Evolutionary conservation across 2,888 invertebrate genomes (phyloP).

Genomic region (Prenolepis imparis): DNA sequence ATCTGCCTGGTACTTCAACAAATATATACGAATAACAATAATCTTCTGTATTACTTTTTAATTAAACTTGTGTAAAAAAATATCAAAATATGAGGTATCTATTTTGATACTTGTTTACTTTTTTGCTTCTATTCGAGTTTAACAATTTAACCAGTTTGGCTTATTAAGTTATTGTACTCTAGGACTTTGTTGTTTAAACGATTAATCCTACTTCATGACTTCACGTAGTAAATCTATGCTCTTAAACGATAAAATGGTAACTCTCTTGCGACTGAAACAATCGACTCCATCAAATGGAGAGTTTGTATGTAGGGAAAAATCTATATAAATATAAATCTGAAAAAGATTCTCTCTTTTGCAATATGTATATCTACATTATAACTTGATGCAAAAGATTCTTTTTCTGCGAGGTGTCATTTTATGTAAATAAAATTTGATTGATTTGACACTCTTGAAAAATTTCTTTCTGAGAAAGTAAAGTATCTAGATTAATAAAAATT

Average conservation of each 20-base stretch:
- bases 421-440: neutral
- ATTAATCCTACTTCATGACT: neutral
- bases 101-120: neutral
- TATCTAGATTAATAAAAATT: slow-evolving; percentile 12
- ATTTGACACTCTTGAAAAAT: neutral
- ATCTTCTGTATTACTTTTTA: neutral
- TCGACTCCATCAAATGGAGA: neutral
- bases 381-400: neutral
- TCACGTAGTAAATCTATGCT: neutral
- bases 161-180: neutral
- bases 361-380: neutral
- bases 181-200: neutral
- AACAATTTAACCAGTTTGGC: neutral
- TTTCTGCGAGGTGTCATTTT: neutral
- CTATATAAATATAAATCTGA: slow-evolving; percentile 5
- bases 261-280: slow-evolving; percentile 4
- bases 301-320: neutral
- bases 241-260: slow-evolving; percentile 27
- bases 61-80: neutral
- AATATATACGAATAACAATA: slow-evolving; percentile 23
- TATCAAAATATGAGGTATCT: neutral
- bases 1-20: slow-evolving; percentile 25
- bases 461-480: neutral
- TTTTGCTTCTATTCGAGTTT: neutral
- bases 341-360: neutral